These are phyloP conservation scores for Parasteatoda tepidariorum DNA, from an alignment of 1,140 invertebrate species.

Conservation along the genomic window DNA sequence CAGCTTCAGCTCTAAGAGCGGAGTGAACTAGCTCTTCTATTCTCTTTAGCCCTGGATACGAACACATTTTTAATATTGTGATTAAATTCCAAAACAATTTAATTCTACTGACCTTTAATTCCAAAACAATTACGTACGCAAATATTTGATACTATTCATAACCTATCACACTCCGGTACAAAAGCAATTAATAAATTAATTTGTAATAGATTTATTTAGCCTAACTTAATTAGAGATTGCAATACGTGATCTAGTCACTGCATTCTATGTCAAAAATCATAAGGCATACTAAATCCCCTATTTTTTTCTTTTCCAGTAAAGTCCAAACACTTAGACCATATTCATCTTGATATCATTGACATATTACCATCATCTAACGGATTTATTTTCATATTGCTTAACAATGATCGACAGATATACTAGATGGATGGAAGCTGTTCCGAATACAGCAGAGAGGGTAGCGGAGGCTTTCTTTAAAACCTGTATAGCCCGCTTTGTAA, in stretches of 20 bases:
- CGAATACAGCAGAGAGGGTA: constrained; percentile 64
- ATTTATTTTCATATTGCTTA: constrained; percentile 67
- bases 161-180: constrained; percentile 39
- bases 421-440: constrained; percentile 68
- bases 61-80: constrained; percentile 32
- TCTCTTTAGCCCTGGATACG: too few species aligned
- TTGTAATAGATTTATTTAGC: constrained; percentile 29
- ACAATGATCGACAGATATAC: constrained; percentile 70
- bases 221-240: constrained; percentile 22
- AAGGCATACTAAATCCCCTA: constrained; percentile 56
- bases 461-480: constrained; percentile 63
- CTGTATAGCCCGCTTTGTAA: constrained; percentile 66
- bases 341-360: constrained; percentile 71
- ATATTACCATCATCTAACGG: constrained; percentile 66
- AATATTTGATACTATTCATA: constrained; percentile 35
- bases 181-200: constrained; percentile 29
- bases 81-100: neutral
- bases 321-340: constrained; percentile 65
- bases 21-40: too few species aligned
- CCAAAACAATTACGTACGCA: neutral
- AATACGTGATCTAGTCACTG: constrained; percentile 10
- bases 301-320: constrained; percentile 3
- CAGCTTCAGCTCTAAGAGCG: too few species aligned
- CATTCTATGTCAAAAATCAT: constrained; percentile 55
- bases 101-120: constrained; percentile 23